These are phyloP conservation scores for Drosophila yakuba DNA, from an alignment of 1,140 invertebrate genomes.

Conservation along the genomic window DNA sequence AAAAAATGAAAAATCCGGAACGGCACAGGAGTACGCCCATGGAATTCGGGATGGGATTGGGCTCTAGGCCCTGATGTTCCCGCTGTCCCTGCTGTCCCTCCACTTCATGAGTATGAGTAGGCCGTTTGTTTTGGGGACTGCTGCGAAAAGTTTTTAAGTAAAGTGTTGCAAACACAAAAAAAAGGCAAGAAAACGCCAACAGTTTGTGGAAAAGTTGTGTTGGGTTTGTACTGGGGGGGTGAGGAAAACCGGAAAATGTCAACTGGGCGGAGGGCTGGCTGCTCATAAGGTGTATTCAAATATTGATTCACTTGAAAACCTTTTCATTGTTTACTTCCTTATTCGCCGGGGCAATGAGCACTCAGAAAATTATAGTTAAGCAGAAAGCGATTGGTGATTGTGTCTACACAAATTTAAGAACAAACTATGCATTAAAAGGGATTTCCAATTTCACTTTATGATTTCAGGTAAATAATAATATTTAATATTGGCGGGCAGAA, in stretches of 20 bases:
- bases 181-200: slow-evolving; percentile 16
- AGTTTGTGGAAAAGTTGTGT: slow-evolving; percentile 57
- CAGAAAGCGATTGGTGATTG: not conserved
- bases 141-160: slow-evolving; percentile 58
- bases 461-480: too few species aligned
- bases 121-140: slow-evolving; percentile 44
- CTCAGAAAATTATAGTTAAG: not conserved
- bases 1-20: not conserved
- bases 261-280: slow-evolving; percentile 25
- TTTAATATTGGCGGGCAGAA: too few species aligned
- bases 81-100: not conserved
- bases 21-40: not conserved
- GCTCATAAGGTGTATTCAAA: slow-evolving; percentile 35
- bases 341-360: not conserved
- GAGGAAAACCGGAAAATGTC: slow-evolving; percentile 37
- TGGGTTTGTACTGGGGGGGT: too few species aligned
- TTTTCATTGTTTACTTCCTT: slow-evolving; percentile 3
- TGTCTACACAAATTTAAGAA: not conserved
- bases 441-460: too few species aligned
- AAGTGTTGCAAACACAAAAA: slow-evolving; percentile 46
- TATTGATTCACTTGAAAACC: slow-evolving; percentile 28
- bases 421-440: not conserved
- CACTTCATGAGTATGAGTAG: slow-evolving; percentile 9
- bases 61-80: not conserved
- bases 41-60: not conserved